phyloP scores from a whole-genome alignment of 2,113 vertebrate genomes.

The Tympanuchus pallidicinctus region DNA sequence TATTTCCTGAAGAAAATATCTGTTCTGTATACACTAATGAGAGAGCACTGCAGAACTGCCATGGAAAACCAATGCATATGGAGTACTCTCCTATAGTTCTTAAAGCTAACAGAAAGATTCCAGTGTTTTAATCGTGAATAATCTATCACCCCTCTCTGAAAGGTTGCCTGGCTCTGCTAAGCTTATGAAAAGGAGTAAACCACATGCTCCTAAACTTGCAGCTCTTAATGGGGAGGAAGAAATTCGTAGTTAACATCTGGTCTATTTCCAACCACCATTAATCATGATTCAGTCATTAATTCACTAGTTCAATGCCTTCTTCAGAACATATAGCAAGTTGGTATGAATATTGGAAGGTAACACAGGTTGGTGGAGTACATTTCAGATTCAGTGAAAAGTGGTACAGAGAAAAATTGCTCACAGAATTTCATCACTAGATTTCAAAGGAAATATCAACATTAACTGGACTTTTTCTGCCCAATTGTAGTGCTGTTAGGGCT shows the following conservation, averaged over 20 bases:
- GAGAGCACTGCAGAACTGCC: neutral
- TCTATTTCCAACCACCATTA: constrained; percentile 5
- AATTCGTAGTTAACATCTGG: constrained; percentile 31
- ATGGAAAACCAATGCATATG: neutral
- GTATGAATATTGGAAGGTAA: neutral
- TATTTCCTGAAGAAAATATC: constrained; percentile 47
- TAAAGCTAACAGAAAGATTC: constrained; percentile 13
- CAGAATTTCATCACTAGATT: neutral
- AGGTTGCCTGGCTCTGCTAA: neutral
- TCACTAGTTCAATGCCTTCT: constrained; percentile 20
- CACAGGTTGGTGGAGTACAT: neutral
- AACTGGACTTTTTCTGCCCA: neutral
- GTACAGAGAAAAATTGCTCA: neutral
- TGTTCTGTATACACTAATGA: neutral
- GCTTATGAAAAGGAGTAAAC: constrained; percentile 9
- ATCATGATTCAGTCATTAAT: constrained; percentile 15
- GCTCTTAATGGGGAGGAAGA: neutral
- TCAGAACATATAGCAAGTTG: neutral
- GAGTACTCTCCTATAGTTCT: neutral
- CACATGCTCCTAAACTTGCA: neutral
- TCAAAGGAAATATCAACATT: neutral
- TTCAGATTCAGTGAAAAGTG: neutral
- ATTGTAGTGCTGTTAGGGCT: neutral
- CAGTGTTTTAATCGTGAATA: constrained; percentile 30
- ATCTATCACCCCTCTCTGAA: neutral